Percentiles rank a stretch among this genome's conserved stretches.
phyloP scores from a whole-genome alignment of 2,888 invertebrate genomes.

The Venustoraphidia nigricollis region DNA sequence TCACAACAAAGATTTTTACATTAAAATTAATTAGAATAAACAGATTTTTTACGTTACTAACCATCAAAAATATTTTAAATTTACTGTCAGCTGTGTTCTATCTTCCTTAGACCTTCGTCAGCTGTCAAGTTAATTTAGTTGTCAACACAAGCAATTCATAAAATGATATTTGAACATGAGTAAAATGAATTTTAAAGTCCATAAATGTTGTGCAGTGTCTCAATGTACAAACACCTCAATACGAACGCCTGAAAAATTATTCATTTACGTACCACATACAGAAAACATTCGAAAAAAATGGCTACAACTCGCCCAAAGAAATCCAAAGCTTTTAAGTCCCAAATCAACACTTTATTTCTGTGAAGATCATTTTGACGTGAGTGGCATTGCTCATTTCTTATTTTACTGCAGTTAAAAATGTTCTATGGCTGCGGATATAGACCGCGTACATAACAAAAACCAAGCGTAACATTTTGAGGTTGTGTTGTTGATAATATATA shows the following conservation, averaged over 20 bases:
- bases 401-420: too few relatives aligned
- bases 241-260: background rate
- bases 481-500: background rate
- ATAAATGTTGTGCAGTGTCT: background rate
- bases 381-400: too few relatives aligned
- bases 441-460: background rate
- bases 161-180: too few relatives aligned
- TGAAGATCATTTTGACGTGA: background rate
- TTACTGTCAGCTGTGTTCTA: too few relatives aligned
- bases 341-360: background rate
- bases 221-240: background rate
- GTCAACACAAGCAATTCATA: too few relatives aligned
- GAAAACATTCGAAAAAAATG: background rate
- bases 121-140: too few relatives aligned
- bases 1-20: too few relatives aligned
- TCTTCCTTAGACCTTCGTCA: too few relatives aligned
- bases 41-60: too few relatives aligned
- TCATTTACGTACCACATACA: background rate
- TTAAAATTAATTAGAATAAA: too few relatives aligned
- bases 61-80: too few relatives aligned
- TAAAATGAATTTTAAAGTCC: background rate
- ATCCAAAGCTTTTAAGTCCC: background rate
- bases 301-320: background rate
- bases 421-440: too few relatives aligned
- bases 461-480: background rate